A percentile compares a stretch with the other conserved stretches of the same genome.
Evolutionary conservation across 2,113 vertebrate species (phyloP).

Genomic region (Apodemus speciosus): DNA sequence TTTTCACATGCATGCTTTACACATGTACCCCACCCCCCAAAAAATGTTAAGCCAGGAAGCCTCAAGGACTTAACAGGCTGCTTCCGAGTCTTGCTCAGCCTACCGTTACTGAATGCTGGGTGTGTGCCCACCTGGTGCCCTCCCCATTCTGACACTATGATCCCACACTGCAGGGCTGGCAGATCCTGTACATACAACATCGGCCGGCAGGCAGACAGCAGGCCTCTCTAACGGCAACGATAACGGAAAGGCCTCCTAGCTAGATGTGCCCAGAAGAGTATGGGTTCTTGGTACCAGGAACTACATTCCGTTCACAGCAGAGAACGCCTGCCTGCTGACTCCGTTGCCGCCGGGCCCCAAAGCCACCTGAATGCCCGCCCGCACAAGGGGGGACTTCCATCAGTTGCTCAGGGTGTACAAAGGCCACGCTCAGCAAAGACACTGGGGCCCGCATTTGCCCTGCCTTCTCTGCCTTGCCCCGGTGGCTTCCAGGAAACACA

Average conservation of each 20-base stretch:
- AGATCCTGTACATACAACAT: background rate
- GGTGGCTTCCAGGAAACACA: slow-evolving; percentile 47
- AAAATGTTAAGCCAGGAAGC: background rate
- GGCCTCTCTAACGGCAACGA: background rate
- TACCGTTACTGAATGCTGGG: background rate
- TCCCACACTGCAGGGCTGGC: background rate
- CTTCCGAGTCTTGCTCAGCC: background rate
- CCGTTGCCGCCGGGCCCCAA: background rate
- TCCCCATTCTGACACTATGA: background rate
- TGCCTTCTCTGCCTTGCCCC: background rate
- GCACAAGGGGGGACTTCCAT: background rate
- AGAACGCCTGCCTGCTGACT: background rate
- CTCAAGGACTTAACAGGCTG: background rate
- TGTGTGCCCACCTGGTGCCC: background rate
- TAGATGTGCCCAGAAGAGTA: background rate
- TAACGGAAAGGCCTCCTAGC: background rate
- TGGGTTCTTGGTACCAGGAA: slow-evolving; percentile 27
- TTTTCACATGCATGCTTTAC: background rate
- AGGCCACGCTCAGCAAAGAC: background rate
- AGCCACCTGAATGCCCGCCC: background rate
- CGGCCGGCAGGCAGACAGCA: background rate
- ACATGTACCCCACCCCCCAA: background rate
- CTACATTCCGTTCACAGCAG: background rate
- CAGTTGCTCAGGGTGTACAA: background rate
- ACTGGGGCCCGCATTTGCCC: background rate